Evolutionary conservation across 2,113 vertebrate species (phyloP).

Genomic region (Ophiodon elongatus): DNA sequence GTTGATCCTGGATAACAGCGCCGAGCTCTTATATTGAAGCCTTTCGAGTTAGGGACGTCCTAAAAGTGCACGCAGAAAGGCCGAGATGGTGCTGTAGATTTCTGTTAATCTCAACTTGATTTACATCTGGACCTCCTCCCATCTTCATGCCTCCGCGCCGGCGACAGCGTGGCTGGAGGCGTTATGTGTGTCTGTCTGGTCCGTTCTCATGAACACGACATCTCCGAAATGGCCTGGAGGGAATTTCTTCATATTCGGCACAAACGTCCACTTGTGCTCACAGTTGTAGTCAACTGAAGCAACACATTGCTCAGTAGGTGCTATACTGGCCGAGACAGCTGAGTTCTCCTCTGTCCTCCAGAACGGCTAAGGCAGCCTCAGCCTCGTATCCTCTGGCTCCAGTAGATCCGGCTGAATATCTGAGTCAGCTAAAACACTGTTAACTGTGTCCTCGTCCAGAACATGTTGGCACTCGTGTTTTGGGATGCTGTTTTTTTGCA

Average conservation of each 20-base stretch:
- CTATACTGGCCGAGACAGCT: no score
- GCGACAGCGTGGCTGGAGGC: no score
- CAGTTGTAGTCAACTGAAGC: background rate
- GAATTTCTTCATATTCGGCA: no score
- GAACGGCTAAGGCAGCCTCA: background rate
- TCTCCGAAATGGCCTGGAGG: no score
- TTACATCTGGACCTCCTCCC: background rate
- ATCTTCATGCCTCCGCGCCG: no score
- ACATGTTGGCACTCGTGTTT: background rate
- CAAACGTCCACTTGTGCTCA: background rate
- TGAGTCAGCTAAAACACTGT: background rate
- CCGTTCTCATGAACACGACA: background rate
- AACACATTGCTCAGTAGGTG: background rate
- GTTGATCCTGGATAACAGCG: no score
- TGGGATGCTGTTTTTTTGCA: no score
- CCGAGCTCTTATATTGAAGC: no score
- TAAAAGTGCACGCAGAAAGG: background rate
- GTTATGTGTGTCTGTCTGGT: background rate
- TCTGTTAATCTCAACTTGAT: background rate
- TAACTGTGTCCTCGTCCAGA: background rate
- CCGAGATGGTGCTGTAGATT: background rate
- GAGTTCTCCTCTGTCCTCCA: no score
- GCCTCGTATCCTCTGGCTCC: background rate
- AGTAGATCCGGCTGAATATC: no score
- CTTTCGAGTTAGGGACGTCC: no score